Evolutionary conservation across 2,888 invertebrate species (phyloP), one percentile per base, ranked within the genome.

Genomic region (Ormyrus labotus): DNA sequence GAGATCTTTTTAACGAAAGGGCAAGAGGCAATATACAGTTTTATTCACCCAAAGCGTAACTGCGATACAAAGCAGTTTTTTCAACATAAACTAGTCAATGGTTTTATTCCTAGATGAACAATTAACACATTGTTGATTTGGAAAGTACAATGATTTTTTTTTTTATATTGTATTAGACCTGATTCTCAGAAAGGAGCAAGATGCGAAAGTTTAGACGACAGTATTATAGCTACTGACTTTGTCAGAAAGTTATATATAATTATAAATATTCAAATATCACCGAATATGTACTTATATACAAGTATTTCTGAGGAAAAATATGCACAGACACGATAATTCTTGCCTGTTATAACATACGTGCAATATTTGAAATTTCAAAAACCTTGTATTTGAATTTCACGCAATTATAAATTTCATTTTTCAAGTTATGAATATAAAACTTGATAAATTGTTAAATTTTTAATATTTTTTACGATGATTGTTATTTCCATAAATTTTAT

Each of bases 21-120:
- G 55, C 9, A 19, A 53, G 5, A 70, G 50, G 60, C 50, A 13
- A 76, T 9, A 61, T 19, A 63, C 13, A 72, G 61, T 80, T 76
- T 71, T 50, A 71, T 72, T 68, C 48, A 67, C 73, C 68, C 68
- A 73, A 78, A 71, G 64, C 61, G 34, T 63, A 71, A 81, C 67
- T 81, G 70, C 65, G 47, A 70, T 47, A 53, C n/a, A 75, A 81
- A 57, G 64, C 65, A 65, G 60, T 73, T 78, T 60, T 64, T 11
- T 69, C 34, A 74, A 73, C 61, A 61, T 78, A 53, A 58, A 75
- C 78, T 81, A 81, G 81, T 81, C 78, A 73, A 78, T 67, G 19
- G 13, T 75, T 81, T 70, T 6, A 78, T 78, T 81, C 69, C 70
- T 80, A 64, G 34, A 34, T 70, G 13, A 60, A 70, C 11, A 65